Conservation (phyloP, 2,113 vertebrate genomes). For the Psophia crepitans region DNA sequence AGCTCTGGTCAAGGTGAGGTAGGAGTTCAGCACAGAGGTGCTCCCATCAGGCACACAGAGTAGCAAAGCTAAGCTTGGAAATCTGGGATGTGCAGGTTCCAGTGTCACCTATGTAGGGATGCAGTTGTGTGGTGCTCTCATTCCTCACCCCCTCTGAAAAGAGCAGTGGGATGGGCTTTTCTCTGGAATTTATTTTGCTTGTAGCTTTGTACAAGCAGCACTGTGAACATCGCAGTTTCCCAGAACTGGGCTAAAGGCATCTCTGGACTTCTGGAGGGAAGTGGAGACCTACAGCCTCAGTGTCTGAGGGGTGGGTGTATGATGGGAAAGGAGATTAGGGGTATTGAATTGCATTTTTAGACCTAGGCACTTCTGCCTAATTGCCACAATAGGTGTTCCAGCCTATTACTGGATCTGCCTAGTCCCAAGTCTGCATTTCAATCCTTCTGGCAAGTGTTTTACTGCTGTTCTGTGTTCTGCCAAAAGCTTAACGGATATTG, state of each 20-base stretch:
- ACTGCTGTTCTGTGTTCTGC: conserved; percentile 1
- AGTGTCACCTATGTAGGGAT: neutral
- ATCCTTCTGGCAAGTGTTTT: neutral
- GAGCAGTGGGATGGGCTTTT: neutral
- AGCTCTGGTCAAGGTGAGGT: neutral
- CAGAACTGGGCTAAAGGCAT: neutral
- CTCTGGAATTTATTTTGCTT: neutral
- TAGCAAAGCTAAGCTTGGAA: neutral
- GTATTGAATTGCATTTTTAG: neutral
- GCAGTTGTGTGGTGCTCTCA: neutral
- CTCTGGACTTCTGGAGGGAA: neutral
- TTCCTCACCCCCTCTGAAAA: neutral
- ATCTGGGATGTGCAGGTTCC: neutral
- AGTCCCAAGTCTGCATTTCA: neutral
- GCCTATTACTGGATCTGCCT: neutral
- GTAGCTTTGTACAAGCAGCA: neutral
- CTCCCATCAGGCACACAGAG: neutral
- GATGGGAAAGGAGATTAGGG: neutral
- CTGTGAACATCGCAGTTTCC: neutral
- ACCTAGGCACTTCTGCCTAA: neutral
- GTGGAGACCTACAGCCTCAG: neutral
- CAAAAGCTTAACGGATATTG: conserved; percentile 43
- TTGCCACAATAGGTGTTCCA: neutral
- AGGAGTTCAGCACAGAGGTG: neutral
- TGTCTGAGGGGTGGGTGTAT: neutral